These are phyloP conservation scores for Arvicanthis niloticus DNA, from an alignment of 2,113 vertebrate species.

Conservation along the genomic window DNA sequence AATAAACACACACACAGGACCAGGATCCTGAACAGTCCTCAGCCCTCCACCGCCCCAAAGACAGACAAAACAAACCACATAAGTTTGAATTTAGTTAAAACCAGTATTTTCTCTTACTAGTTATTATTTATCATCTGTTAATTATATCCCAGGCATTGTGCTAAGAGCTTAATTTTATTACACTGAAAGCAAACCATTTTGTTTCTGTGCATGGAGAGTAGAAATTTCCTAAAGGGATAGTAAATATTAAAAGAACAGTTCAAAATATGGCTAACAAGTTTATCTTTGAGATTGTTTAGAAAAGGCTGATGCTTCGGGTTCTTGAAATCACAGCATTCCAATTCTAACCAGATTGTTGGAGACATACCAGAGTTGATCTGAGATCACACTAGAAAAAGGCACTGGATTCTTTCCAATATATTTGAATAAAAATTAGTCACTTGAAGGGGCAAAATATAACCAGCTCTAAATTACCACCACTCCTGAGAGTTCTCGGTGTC, in stretches of 20 bases:
- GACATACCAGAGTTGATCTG: slow-evolving; percentile 57
- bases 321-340: slow-evolving; percentile 68
- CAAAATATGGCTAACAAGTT: slow-evolving; percentile 79
- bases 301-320: slow-evolving; percentile 70
- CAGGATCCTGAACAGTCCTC: neutral
- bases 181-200: slow-evolving; percentile 43
- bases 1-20: neutral
- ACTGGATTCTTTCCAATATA: slow-evolving; percentile 38
- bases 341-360: slow-evolving; percentile 60
- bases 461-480: slow-evolving; percentile 43
- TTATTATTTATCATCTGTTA: neutral
- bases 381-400: slow-evolving; percentile 46
- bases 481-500: neutral
- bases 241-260: slow-evolving; percentile 29
- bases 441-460: slow-evolving; percentile 62
- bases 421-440: slow-evolving; percentile 58
- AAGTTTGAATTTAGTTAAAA: slow-evolving; percentile 52
- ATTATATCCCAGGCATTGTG: slow-evolving; percentile 18
- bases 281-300: slow-evolving; percentile 81
- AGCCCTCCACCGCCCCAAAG: neutral
- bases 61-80: neutral
- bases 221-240: slow-evolving; percentile 43
- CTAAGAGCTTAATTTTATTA: slow-evolving; percentile 47
- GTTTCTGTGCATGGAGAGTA: slow-evolving; percentile 42
- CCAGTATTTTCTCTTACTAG: neutral